Base-by-base conservation (phyloP, 1,140 invertebrate species). In the Teleogryllus occipitalis region DNA sequence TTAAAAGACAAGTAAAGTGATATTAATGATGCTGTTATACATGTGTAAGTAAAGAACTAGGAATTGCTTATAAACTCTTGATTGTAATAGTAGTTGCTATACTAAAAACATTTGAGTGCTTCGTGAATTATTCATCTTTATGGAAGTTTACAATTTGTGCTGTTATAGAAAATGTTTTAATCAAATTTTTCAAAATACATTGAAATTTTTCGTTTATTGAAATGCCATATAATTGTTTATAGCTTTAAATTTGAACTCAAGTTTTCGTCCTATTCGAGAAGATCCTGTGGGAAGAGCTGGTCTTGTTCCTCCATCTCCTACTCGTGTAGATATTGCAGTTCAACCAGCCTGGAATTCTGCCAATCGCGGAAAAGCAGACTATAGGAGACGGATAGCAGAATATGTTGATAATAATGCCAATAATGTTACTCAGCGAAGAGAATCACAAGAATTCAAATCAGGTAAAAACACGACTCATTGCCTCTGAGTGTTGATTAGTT, bases 391-490 rank as follows among this genome's bases (percentile, higher is more conserved):
- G 47, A 86, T 84, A 7, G 84, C 85, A 7, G 87, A 88, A 76
- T 89, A 87, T 80, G 83, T 88, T 1, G 88, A 88, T 74, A 88
- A 84, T 75, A 90, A 89, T 75, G 39, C 74, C 54, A 79, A 79
- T 65, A 47, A 48, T 75, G 39, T 48, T 47, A 73, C 47, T 21
- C 78, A 79, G 74, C 72, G 78, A 14, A 74, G 78, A 47, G 65
- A 77, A 14, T 65, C 54, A 14, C 54, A 65, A 18, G 54, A 65
- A 14, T 65, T 65, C 54, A 65, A 65, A 65, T 65, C 54, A 65
- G 54, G 54, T 65, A 18, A 18, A 65, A 39, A 39, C 5, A 5
- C 5, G 27, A 39, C 27, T 39, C 27, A 39, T 39, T 5, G 5
- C 27, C 27, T 2, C 27, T 39, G 27, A 39, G 27, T 39, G 27